A percentile compares a stretch with the other conserved stretches of the same genome.
Evolutionary conservation across 2,888 invertebrate genomes (phyloP).

Genomic region (Chaetoderma sp.): DNA sequence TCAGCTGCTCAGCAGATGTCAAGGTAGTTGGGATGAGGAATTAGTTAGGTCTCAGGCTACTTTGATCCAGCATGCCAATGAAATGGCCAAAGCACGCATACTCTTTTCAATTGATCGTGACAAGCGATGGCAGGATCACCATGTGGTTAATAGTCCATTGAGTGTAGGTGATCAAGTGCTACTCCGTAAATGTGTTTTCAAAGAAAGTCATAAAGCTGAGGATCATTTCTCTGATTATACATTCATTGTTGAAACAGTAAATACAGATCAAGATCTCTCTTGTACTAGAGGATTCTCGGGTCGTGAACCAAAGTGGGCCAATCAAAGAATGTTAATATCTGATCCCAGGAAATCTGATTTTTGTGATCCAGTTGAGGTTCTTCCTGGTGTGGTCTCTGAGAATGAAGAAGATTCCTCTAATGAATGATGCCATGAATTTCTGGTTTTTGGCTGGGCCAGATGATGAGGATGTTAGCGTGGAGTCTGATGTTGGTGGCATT

Average conservation of each 20-base stretch:
- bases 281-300: too few relatives aligned
- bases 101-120: background rate
- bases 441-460: too few relatives aligned
- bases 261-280: too few relatives aligned
- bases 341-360: background rate
- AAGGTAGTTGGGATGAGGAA: background rate
- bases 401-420: background rate
- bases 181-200: background rate
- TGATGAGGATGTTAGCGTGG: too few relatives aligned
- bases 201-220: background rate
- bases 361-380: background rate
- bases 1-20: background rate
- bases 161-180: background rate
- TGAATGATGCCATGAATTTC: too few relatives aligned
- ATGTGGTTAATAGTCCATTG: too few relatives aligned
- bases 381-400: background rate
- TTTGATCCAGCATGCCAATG: too few relatives aligned
- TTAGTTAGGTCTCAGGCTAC: background rate
- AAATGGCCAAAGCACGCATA: background rate
- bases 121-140: background rate
- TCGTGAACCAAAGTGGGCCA: background rate
- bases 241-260: too few relatives aligned
- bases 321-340: background rate
- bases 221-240: too few relatives aligned
- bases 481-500: too few relatives aligned